phyloP scores from a whole-genome alignment of 2,113 vertebrate species.

The Acrocephalus kingi region DNA sequence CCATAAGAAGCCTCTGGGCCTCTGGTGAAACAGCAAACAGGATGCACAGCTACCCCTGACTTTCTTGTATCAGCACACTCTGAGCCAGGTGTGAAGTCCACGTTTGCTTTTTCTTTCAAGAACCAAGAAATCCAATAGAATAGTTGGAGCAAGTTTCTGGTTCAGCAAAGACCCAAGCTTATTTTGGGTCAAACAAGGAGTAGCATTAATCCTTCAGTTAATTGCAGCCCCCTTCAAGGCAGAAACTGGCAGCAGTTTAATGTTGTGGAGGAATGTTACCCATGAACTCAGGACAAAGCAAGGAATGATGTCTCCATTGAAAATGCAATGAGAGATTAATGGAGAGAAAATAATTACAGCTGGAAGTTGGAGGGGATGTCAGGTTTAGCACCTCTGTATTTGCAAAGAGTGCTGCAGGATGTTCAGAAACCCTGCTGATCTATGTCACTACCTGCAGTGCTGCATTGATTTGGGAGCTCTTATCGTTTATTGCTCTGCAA shows the following conservation, averaged over 20 bases:
- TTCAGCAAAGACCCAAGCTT: not conserved
- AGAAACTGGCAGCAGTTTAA: not conserved
- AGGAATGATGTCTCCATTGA: not conserved
- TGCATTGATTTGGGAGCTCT: not conserved
- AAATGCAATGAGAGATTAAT: not conserved
- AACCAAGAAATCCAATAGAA: not conserved
- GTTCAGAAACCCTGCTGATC: not conserved
- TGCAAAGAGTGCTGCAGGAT: not conserved
- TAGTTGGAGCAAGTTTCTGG: not conserved
- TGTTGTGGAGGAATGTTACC: not conserved
- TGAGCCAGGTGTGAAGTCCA: not conserved
- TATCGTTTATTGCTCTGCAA: not conserved
- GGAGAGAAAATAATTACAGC: not conserved
- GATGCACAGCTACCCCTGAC: not conserved
- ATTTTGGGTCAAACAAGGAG: not conserved
- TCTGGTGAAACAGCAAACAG: not conserved
- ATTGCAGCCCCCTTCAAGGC: not conserved
- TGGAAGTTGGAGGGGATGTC: not conserved
- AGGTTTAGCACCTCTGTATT: not conserved
- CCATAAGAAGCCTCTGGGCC: not conserved
- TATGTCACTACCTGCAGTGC: not conserved
- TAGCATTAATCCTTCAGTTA: not conserved
- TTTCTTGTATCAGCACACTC: not conserved
- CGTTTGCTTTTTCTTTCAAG: not conserved
- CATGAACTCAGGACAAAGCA: not conserved